phyloP scores from a whole-genome alignment of 2,113 vertebrate species.

The Sebastes schlegelii region DNA sequence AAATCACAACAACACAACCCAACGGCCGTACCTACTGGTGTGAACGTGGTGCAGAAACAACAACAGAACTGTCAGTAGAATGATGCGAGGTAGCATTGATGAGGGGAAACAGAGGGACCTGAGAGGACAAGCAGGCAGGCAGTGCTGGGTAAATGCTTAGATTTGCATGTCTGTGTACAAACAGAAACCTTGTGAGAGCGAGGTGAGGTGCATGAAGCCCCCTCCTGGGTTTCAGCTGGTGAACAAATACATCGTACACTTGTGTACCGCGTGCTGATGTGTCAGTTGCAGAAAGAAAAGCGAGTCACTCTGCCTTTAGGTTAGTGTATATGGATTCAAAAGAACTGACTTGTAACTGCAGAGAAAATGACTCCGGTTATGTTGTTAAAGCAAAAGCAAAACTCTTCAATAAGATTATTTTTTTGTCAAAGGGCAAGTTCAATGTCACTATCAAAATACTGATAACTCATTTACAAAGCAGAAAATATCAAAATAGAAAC shows the following conservation, averaged over 20 bases:
- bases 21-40: constrained; percentile 38
- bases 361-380: constrained; percentile 46
- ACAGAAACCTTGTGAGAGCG: constrained; percentile 67
- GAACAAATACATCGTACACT: constrained; percentile 52
- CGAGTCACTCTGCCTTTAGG: constrained; percentile 40
- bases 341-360: constrained; percentile 45
- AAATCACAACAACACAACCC: constrained; percentile 21
- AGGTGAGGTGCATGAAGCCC: constrained; percentile 35
- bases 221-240: constrained; percentile 66
- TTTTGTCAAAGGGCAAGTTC: constrained; percentile 62
- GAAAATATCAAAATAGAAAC: constrained; percentile 64
- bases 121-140: constrained; percentile 72
- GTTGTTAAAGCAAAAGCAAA: constrained; percentile 49
- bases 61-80: constrained; percentile 42
- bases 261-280: constrained; percentile 44
- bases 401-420: constrained; percentile 33
- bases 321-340: constrained; percentile 80
- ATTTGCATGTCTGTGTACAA: constrained; percentile 67
- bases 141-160: constrained; percentile 65
- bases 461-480: constrained; percentile 69
- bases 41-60: constrained; percentile 28
- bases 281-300: constrained; percentile 44
- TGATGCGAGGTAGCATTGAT: constrained; percentile 71
- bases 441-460: constrained; percentile 61
- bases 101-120: constrained; percentile 53